A percentile compares a stretch with the other conserved stretches of the same genome.
Evolutionary conservation across 2,888 invertebrate species (phyloP).

Genomic region (Drosophila bunnanda): DNA sequence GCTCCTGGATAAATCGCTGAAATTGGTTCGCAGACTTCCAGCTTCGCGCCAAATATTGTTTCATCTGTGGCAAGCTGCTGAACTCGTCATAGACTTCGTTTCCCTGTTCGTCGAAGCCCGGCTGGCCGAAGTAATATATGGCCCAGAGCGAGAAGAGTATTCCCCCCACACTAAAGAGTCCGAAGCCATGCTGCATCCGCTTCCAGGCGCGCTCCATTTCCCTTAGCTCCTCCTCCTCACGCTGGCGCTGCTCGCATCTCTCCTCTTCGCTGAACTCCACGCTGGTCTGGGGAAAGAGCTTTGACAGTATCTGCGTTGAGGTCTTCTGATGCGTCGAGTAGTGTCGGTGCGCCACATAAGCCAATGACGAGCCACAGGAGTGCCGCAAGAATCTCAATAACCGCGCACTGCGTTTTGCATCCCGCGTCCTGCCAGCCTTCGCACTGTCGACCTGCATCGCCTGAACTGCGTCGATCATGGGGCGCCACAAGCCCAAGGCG

Average conservation of each 20-base stretch:
- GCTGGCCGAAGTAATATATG: constrained; percentile 90
- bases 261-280: constrained; percentile 84
- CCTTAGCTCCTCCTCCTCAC: constrained; percentile 86
- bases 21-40: constrained; percentile 90
- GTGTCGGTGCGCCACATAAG: constrained; percentile 47
- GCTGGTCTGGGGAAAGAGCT: constrained; percentile 87
- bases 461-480: constrained; percentile 30
- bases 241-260: constrained; percentile 74
- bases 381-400: background rate
- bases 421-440: background rate
- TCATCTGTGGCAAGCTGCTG: constrained; percentile 87
- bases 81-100: constrained; percentile 90
- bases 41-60: constrained; percentile 90
- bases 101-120: constrained; percentile 89
- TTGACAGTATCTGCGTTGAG: constrained; percentile 84
- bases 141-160: constrained; percentile 87
- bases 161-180: constrained; percentile 87
- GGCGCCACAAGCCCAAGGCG: constrained; percentile 45
- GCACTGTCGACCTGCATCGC: background rate
- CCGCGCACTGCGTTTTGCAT: background rate
- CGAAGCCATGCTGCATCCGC: constrained; percentile 89
- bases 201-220: constrained; percentile 89
- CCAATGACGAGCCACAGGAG: constrained; percentile 9
- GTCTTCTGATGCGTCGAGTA: constrained; percentile 60
- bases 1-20: constrained; percentile 94